Evolutionary conservation across 2,113 vertebrate species (phyloP).

Genomic region (Oncorhynchus masou): DNA sequence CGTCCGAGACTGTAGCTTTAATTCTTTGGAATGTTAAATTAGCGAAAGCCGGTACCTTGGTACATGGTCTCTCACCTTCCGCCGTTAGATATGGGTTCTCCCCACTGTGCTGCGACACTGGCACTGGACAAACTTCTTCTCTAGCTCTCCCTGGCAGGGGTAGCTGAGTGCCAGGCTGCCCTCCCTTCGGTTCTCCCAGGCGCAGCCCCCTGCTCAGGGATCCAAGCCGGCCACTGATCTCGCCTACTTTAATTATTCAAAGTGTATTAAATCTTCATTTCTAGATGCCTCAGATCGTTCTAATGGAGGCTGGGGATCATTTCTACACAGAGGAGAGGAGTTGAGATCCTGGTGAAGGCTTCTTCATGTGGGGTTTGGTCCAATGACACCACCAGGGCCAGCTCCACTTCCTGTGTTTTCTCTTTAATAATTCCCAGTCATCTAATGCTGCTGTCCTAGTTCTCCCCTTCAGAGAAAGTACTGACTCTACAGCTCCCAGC

Average conservation of each 20-base stretch:
- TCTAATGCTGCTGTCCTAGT: slow-evolving; percentile 40
- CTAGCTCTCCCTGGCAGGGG: too few species aligned
- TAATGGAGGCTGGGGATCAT: slow-evolving; percentile 54
- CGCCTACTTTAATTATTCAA: slow-evolving; percentile 75
- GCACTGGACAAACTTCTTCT: too few species aligned
- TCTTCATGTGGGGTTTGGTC: slow-evolving; percentile 50
- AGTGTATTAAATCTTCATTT: slow-evolving; percentile 76
- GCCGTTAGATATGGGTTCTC: too few species aligned
- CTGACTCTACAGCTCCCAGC: slow-evolving; percentile 2
- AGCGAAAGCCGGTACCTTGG: too few species aligned
- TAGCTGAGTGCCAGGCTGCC: too few species aligned
- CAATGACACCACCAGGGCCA: slow-evolving; percentile 34
- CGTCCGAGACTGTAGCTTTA: neutral
- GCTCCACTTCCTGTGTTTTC: slow-evolving; percentile 32
- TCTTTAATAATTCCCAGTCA: slow-evolving; percentile 51
- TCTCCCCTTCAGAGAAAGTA: slow-evolving; percentile 16
- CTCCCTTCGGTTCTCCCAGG: neutral
- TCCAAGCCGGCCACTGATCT: slow-evolving; percentile 39
- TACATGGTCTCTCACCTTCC: too few species aligned
- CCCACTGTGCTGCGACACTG: too few species aligned
- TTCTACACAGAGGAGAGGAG: neutral
- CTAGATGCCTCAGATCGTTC: slow-evolving; percentile 50
- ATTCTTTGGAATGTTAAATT: neutral
- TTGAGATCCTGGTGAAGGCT: slow-evolving; percentile 17
- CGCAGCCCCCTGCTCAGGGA: neutral